These are phyloP conservation scores for Leptinotarsa rubiginosa DNA, from an alignment of 2,888 invertebrate species.

Conservation along the genomic window DNA sequence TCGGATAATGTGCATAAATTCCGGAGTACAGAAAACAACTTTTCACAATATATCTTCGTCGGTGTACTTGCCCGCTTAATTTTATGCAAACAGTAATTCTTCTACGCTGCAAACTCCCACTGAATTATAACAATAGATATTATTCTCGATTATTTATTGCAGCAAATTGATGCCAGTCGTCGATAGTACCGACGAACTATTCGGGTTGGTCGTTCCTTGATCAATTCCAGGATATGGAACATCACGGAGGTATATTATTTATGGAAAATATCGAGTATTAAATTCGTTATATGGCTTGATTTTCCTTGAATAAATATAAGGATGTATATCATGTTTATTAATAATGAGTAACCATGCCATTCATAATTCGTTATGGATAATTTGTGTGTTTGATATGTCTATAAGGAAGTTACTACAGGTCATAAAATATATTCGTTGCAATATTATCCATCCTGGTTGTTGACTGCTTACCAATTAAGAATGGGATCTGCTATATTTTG, in stretches of 20 bases:
- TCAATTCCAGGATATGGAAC: constrained; percentile 27
- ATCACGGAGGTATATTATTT: constrained; percentile 30
- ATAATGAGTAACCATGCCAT: constrained; percentile 16
- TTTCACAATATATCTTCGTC: constrained; percentile 20
- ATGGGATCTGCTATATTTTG: background rate
- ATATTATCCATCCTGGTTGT: background rate
- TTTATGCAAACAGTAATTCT: constrained; percentile 27
- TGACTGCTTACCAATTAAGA: background rate
- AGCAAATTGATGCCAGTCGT: constrained; percentile 29
- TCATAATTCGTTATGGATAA: constrained; percentile 17
- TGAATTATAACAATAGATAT: constrained; percentile 35
- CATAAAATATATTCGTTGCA: background rate
- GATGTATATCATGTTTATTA: constrained; percentile 13
- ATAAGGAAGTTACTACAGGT: constrained; percentile 18
- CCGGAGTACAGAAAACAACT: background rate
- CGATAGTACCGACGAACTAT: constrained; percentile 28
- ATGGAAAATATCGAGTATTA: constrained; percentile 31
- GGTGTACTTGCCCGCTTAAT: constrained; percentile 28
- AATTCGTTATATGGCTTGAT: constrained; percentile 14
- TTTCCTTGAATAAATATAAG: constrained; percentile 12
- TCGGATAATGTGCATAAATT: background rate
- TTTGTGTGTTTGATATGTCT: constrained; percentile 1
- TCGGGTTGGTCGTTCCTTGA: constrained; percentile 24
- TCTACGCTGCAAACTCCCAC: constrained; percentile 31
- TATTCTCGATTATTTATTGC: constrained; percentile 33